These are phyloP conservation scores for Nannobrachium achirus DNA, from an alignment of 2,113 vertebrate species.

Conservation along the genomic window DNA sequence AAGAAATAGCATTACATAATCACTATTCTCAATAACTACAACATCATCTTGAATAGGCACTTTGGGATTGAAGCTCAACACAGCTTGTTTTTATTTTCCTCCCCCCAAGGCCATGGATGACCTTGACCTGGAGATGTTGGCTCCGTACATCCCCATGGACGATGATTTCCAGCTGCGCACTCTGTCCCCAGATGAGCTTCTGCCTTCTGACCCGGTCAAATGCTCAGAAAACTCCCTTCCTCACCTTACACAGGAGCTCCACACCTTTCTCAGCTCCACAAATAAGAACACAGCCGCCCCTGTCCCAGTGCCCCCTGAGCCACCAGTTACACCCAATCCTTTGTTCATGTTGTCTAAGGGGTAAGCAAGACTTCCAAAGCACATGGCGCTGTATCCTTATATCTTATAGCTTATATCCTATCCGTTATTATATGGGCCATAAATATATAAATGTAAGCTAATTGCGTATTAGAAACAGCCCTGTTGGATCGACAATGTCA, in stretches of 20 bases:
- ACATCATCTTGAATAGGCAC: too few relatives aligned
- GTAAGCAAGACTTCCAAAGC: slow-evolving; percentile 36
- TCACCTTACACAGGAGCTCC: slow-evolving; percentile 65
- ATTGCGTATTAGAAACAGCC: too few relatives aligned
- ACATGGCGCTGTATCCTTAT: too few relatives aligned
- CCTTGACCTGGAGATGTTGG: slow-evolving; percentile 96
- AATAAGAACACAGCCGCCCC: slow-evolving; percentile 83
- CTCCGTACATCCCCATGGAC: slow-evolving; percentile 98
- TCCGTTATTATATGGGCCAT: too few relatives aligned
- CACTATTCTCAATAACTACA: too few relatives aligned
- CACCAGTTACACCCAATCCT: neutral
- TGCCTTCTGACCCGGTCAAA: slow-evolving; percentile 70
- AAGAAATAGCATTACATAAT: too few relatives aligned
- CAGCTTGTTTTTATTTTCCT: neutral
- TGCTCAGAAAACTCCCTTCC: slow-evolving; percentile 77
- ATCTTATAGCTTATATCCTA: too few relatives aligned
- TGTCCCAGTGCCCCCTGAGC: slow-evolving; percentile 58
- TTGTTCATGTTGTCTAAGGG: slow-evolving; percentile 39
- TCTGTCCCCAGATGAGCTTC: slow-evolving; percentile 81
- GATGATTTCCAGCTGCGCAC: slow-evolving; percentile 95
- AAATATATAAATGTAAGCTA: neutral
- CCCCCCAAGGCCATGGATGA: slow-evolving; percentile 75
- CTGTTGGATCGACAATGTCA: too few relatives aligned
- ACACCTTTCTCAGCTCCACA: slow-evolving; percentile 77
- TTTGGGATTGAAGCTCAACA: neutral